Evolutionary conservation across 2,113 vertebrate genomes (phyloP), one percentile per base, ranked within the genome.

Genomic region (Chaenocephalus aceratus): DNA sequence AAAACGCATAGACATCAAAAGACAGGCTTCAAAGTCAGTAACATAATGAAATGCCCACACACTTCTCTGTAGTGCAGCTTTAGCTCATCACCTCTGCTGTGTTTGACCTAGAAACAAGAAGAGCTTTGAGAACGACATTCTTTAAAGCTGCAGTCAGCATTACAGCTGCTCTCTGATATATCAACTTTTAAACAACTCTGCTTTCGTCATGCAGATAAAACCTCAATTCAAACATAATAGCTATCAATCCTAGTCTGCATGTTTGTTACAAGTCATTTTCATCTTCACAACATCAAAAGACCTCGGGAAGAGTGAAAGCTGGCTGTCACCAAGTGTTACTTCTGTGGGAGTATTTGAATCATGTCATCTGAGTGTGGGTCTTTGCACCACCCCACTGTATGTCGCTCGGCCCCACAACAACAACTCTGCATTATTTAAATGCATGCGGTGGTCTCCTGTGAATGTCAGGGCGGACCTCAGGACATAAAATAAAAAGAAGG

Each of bases 21-120:
- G 83, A 26, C 54, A 0, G 21, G 70, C 92, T 93, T 94, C 93
- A 94, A 92, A 94, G 92, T 89, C 73, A 60, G 41, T 86, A 84
- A 63, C 86, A 92, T 84, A 89, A 88, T 89, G 79, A 90, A 82
- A 85, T 75, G 71, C 91, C 92, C 91, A 91, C 93, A 90, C 87
- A 82, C 54, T 78, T 67, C 76, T 92, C 78, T 88, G 86, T 72
- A 68, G 78, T 61, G 84, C 82, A 61, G 54, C 70, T 79, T 63
- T 77, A 77, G 77, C 74, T 82, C 60, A 13, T 90, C 85, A 91
- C 91, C 85, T 89, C 72, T 79, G 74, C 71, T 78, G 72, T 75
- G 65, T 65, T 10, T 26, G 62, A 80, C 72, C 77, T 57, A 79
- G 73, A 86, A 84, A 91, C 86, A 84, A 84, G 48, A 75, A 63